These are phyloP conservation scores for Ariopsis seemanni DNA, from an alignment of 2,113 vertebrate species.

Conservation along the genomic window DNA sequence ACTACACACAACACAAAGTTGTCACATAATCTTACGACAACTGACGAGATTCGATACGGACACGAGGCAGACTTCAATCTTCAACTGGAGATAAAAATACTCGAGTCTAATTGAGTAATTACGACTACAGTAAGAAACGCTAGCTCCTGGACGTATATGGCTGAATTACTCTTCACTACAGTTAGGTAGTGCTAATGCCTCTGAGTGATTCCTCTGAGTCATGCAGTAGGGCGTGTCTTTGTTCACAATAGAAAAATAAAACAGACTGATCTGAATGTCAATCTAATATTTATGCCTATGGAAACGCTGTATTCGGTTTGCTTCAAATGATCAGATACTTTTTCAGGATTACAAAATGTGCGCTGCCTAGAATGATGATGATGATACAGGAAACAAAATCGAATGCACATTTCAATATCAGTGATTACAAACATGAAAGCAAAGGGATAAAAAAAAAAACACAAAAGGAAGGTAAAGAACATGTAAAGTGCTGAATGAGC, in stretches of 20 bases:
- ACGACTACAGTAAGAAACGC: neutral
- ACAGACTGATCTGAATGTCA: neutral
- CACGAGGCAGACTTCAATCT: neutral
- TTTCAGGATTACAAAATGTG: neutral
- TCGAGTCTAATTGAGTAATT: neutral
- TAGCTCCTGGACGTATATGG: neutral
- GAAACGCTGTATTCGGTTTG: neutral
- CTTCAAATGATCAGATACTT: neutral
- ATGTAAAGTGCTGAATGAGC: neutral
- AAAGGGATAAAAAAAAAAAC: too few relatives aligned
- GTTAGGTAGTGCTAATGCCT: constrained; percentile 5
- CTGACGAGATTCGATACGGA: neutral
- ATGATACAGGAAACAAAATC: neutral
- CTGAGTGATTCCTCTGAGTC: neutral
- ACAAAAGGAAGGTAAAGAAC: neutral
- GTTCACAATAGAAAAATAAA: neutral
- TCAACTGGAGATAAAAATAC: neutral
- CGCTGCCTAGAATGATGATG: neutral
- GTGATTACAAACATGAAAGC: neutral
- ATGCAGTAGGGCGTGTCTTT: constrained; percentile 16
- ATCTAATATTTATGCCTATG: neutral
- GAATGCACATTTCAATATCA: neutral
- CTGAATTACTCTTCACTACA: neutral
- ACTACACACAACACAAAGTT: too few relatives aligned
- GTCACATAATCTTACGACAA: neutral